phyloP scores from a whole-genome alignment of 37 sponge, comb jelly and placozoan genomes.

The Aplysina aerophoba region DNA sequence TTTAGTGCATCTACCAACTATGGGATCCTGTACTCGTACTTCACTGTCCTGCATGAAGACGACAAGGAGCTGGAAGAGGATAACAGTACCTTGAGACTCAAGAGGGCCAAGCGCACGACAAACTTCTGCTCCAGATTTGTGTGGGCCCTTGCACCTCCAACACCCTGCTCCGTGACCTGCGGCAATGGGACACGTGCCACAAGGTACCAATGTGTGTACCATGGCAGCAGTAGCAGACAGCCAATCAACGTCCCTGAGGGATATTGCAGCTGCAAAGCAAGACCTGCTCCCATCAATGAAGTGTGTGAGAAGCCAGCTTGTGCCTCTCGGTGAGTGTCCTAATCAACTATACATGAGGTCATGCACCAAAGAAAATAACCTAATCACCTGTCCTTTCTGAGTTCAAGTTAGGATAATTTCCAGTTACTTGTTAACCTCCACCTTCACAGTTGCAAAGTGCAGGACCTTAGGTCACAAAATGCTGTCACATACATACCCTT shows the following conservation, averaged over 20 bases:
- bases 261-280: neutral
- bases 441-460: too few relatives aligned
- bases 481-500: too few relatives aligned
- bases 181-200: constrained; percentile 32
- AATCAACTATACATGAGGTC: neutral
- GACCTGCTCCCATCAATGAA: constrained; percentile 27
- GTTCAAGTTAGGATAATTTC: too few relatives aligned
- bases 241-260: neutral
- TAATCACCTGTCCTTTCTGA: too few relatives aligned
- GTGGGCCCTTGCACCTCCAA: constrained; percentile 31
- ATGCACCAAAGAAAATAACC: too few relatives aligned
- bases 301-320: neutral
- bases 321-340: neutral
- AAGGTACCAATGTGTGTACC: neutral
- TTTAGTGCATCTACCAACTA: neutral
- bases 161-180: constrained; percentile 62
- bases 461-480: too few relatives aligned
- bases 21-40: constrained; percentile 3
- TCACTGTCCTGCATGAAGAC: too few relatives aligned
- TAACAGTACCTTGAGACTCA: neutral
- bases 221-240: neutral
- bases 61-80: neutral
- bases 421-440: too few relatives aligned
- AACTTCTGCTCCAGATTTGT: neutral
- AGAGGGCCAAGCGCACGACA: neutral